Conservation (phyloP, 2,113 vertebrate genomes). For the Oryzias javanicus region DNA sequence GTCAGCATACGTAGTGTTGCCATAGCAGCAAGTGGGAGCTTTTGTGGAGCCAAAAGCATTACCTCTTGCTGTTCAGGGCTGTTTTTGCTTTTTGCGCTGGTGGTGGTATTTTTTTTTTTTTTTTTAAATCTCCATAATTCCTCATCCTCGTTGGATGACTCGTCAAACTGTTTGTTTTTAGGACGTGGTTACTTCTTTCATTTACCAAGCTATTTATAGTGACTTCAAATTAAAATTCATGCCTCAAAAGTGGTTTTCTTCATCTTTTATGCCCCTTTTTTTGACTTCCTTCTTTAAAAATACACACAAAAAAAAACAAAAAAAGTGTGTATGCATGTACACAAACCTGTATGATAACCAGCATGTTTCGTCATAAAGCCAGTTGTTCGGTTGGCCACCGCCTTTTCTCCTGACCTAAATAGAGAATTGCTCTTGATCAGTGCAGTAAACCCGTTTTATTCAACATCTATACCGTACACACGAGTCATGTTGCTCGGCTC, state of each 20-base stretch:
- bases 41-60: slow-evolving; percentile 63
- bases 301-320: background rate
- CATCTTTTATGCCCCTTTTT: background rate
- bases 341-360: too few relatives aligned
- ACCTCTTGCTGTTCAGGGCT: slow-evolving; percentile 49
- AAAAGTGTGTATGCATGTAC: too few relatives aligned
- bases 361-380: too few relatives aligned
- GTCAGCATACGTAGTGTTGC: slow-evolving; percentile 54
- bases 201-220: slow-evolving; percentile 45
- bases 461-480: too few relatives aligned
- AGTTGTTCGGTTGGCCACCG: background rate
- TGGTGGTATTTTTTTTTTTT: slow-evolving; percentile 33
- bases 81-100: slow-evolving; percentile 40
- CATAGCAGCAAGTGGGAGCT: slow-evolving; percentile 67
- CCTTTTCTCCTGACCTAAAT: background rate
- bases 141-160: slow-evolving; percentile 16
- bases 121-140: too few relatives aligned
- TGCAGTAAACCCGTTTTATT: too few relatives aligned
- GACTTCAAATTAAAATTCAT: slow-evolving; percentile 18
- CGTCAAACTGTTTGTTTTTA: background rate
- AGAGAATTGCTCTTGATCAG: background rate
- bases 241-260: background rate
- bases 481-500: too few relatives aligned
- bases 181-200: slow-evolving; percentile 39
- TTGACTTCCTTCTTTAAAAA: background rate